Base-by-base conservation (phyloP, 2,888 invertebrate genomes). In the Drymonia ruficornis region DNA sequence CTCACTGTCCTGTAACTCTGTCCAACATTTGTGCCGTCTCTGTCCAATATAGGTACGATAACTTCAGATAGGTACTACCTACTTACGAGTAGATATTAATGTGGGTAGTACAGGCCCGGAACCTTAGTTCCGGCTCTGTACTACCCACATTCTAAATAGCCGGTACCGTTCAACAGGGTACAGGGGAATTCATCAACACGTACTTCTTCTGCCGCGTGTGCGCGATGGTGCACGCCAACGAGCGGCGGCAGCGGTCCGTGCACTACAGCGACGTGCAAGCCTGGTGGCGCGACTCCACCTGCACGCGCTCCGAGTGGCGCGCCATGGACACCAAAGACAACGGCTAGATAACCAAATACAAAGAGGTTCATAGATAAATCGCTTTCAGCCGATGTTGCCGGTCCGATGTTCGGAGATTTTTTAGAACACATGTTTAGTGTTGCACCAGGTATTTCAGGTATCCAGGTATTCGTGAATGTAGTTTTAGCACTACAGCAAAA, bases 111-210 rank as follows among this genome's bases (percentile, higher is more conserved):
- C n/a, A n/a, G n/a, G n/a, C n/a, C n/a, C n/a, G n/a, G n/a, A n/a
- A n/a, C n/a, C n/a, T n/a, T n/a, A n/a, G n/a, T n/a, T n/a, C n/a
- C n/a, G n/a, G n/a, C n/a, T n/a, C n/a, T n/a, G n/a, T n/a, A 38
- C 23, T 43, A 12, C 11, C 44, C 6, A 28, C 31, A 31, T 31
- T 11, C n/a, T 6, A 12, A 36, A 36, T 36, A 36, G 34, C 6
- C 0, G 3, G 13, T 36, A 13, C 36, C 34, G 4, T 36, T 4
- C 11, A 3, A 2, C 83, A 98, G 93, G 97, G 97, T 48, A 98
- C 98, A 0, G 99, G 99, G 1, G 97, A 98, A 84, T 98, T 99
- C 82, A 97, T 99, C 75, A 98, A 99, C 88, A 99, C 99, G 19
- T 98, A 95, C 84, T 98, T 98, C 90, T 98, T 98, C 95, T 98